A percentile compares a stretch with the other conserved stretches of the same genome.
Conservation (phyloP, 2,888 invertebrate genomes). For the Portevinia maculata region DNA sequence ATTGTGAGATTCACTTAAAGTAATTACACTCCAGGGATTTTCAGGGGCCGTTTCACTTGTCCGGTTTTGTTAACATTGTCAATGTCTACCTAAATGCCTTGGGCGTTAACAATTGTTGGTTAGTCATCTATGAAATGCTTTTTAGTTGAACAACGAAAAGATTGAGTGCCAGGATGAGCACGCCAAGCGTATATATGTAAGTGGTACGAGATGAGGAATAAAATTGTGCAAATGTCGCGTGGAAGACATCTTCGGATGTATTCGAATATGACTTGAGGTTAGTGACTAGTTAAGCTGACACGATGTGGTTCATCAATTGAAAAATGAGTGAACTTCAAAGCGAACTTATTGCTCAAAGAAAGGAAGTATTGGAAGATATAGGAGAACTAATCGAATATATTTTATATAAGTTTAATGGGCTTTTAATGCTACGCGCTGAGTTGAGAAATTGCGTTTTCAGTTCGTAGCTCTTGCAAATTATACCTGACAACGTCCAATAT, state of each 20-base stretch:
- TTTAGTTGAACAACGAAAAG: conserved; percentile 24
- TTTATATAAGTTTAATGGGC: too few species aligned
- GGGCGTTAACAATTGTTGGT: conserved; percentile 21
- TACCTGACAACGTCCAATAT: too few species aligned
- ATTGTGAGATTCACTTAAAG: conserved; percentile 62
- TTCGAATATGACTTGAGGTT: background rate
- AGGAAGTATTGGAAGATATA: background rate
- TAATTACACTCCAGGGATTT: conserved; percentile 65
- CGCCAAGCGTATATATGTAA: too few species aligned
- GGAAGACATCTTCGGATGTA: background rate
- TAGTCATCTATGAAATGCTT: conserved; percentile 44
- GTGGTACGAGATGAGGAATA: background rate
- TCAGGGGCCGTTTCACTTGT: conserved; percentile 27
- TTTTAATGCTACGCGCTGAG: too few species aligned
- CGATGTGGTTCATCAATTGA: background rate
- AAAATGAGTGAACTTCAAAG: background rate
- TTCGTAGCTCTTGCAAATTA: too few species aligned
- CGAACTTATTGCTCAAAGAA: background rate
- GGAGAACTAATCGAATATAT: too few species aligned
- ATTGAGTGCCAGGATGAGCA: conserved; percentile 31
- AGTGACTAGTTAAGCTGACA: background rate
- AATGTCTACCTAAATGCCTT: conserved; percentile 27
- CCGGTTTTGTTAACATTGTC: conserved; percentile 33
- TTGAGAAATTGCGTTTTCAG: too few species aligned
- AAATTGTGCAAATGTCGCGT: background rate